Evolutionary conservation across 2,113 vertebrate genomes (phyloP).

Genomic region (Nycticebus coucang): DNA sequence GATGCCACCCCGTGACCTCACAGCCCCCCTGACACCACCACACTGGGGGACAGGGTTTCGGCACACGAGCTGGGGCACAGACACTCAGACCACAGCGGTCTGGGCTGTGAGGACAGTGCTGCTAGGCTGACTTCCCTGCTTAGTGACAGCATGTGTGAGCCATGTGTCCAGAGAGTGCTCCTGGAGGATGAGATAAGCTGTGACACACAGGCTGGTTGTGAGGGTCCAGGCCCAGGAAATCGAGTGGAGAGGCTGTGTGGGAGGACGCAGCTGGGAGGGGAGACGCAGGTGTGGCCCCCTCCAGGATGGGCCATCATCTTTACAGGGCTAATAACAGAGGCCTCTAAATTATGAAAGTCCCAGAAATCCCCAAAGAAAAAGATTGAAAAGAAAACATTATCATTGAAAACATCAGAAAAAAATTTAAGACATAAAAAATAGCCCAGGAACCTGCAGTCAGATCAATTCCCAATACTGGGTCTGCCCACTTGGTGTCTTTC

Average conservation of each 20-base stretch:
- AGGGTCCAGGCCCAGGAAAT: too few species aligned
- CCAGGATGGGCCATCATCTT: too few species aligned
- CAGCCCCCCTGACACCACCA: neutral
- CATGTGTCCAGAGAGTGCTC: neutral
- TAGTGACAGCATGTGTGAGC: fast-evolving
- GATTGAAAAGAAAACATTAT: neutral
- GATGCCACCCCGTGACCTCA: neutral
- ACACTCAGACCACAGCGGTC: neutral
- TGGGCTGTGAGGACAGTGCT: fast-evolving
- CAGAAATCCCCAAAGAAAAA: slow-evolving; percentile 16
- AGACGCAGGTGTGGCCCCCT: too few species aligned
- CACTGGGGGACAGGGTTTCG: neutral
- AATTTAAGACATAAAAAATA: neutral
- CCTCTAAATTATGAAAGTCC: neutral
- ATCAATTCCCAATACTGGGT: neutral
- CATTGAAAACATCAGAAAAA: neutral
- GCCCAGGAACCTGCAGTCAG: neutral
- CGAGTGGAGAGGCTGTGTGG: fast-evolving
- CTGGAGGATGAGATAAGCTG: neutral
- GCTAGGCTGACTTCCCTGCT: neutral
- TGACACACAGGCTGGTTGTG: too few species aligned
- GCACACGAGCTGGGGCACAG: too few species aligned
- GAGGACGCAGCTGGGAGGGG: neutral
- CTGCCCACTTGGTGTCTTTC: neutral
- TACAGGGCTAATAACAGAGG: too few species aligned